phyloP scores from a whole-genome alignment of 2,113 vertebrate species.

The Megaleporinus macrocephalus region DNA sequence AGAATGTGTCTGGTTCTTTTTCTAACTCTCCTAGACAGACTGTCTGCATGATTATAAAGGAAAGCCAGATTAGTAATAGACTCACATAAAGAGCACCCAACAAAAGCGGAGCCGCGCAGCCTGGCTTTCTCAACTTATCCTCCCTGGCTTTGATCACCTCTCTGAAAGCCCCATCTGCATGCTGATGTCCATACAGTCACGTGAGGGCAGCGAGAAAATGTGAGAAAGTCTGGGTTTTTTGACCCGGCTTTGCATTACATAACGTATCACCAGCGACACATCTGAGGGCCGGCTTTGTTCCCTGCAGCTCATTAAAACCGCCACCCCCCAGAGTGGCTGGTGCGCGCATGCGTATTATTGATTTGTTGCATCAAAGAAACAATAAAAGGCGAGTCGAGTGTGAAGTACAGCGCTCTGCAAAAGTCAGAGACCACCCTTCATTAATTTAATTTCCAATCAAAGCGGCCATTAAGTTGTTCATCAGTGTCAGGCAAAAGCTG shows the following conservation, averaged over 20 bases:
- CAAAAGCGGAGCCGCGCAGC: constrained; percentile 20
- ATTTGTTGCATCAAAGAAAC: too few species aligned
- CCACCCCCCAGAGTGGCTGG: too few species aligned
- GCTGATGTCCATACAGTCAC: constrained; percentile 27
- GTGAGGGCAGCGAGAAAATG: neutral
- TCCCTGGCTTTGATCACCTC: constrained; percentile 53
- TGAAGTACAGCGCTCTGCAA: too few species aligned
- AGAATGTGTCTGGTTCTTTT: constrained; percentile 12
- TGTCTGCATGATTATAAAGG: constrained; percentile 36
- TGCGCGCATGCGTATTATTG: too few species aligned
- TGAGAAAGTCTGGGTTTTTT: neutral
- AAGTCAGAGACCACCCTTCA: too few species aligned
- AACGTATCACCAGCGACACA: too few species aligned
- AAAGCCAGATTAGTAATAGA: constrained; percentile 41
- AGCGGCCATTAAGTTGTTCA: too few species aligned
- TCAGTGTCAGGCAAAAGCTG: too few species aligned
- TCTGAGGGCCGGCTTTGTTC: too few species aligned
- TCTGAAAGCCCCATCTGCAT: constrained; percentile 32
- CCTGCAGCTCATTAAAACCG: neutral
- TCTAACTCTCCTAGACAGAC: constrained; percentile 14
- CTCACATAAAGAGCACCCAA: constrained; percentile 40
- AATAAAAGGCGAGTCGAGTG: too few species aligned
- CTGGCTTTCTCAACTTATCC: constrained; percentile 44
- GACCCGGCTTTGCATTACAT: neutral
- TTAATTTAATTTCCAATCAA: too few species aligned